Evolutionary conservation across 2,113 vertebrate species (phyloP).

Genomic region (Cyprinus carpio): DNA sequence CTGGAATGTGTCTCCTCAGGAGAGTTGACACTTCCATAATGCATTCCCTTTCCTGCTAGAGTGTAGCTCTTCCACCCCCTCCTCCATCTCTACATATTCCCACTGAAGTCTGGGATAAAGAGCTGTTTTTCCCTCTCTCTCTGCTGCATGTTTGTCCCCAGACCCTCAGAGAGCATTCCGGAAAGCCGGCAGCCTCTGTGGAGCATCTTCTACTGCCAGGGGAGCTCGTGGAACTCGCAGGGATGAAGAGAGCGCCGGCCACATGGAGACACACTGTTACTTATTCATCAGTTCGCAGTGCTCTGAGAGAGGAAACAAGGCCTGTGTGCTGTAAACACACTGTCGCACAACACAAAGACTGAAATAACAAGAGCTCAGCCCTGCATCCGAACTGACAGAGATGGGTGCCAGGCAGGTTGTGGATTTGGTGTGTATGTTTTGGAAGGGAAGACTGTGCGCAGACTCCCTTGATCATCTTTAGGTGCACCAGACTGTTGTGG

Average conservation of each 20-base stretch:
- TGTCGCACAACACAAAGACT: conserved; percentile 70
- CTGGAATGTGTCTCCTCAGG: conserved; percentile 54
- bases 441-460: conserved; percentile 28
- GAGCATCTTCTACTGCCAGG: conserved; percentile 65
- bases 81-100: conserved; percentile 72
- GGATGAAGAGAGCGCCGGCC: conserved; percentile 67
- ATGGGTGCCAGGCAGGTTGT: conserved; percentile 49
- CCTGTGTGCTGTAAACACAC: conserved; percentile 79
- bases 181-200: conserved; percentile 62
- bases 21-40: conserved; percentile 62
- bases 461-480: conserved; percentile 54
- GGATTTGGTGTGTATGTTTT: conserved; percentile 36
- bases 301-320: conserved; percentile 77
- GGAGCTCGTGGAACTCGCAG: conserved; percentile 66
- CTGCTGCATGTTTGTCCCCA: conserved; percentile 72
- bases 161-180: conserved; percentile 67
- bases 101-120: conserved; percentile 78
- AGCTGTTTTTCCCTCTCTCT: conserved; percentile 70
- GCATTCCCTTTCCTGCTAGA: conserved; percentile 59
- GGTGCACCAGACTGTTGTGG: conserved; percentile 49
- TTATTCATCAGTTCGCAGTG: conserved; percentile 78
- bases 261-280: conserved; percentile 75
- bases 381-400: conserved; percentile 55
- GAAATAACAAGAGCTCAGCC: conserved; percentile 78
- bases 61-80: conserved; percentile 37